Evolutionary conservation across 2,797 vertebrate species (phyloP), one percentile per base, ranked within the genome.

Genomic region (Novumbra hubbsi): DNA sequence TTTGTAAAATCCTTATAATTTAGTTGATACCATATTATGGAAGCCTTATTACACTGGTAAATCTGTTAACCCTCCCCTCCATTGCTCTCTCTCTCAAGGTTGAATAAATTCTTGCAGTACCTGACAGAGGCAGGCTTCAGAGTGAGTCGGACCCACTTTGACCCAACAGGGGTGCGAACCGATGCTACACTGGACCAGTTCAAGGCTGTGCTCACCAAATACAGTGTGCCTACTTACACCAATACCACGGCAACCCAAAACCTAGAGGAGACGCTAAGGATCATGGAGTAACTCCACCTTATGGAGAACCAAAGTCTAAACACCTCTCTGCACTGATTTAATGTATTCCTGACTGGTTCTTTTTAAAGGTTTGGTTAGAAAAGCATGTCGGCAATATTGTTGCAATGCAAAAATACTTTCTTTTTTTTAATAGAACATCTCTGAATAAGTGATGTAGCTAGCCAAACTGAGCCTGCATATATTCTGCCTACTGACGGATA

Each of bases 121-220:
- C 92, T 99, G 78, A 95, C 93, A 0, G 94, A 98, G 86, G 96
- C 96, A 0, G 96, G 98, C n/a, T 99, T 96, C 90, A 91, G 95
- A 80, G 97, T 98, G 32, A 96, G 97, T 68, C 94, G 97, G 78
- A 99, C 98, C 2, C 97, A 99, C 89, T 99, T 98, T 5, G 98
- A 99, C 80, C 98, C 98, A 0, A 99, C 97, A 4, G 97, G 97
- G 5, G 93, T 99, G 17, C 96, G 97, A 68, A 99, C 97, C 0
- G 94, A 95, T 0, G 97, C 96, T 0, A 94, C 95, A 0, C 87
- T 99, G 88, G 86, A 82, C 0, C 96, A 98, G 81, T 96, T 99
- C 66, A 98, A 97, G 77, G 90, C 95, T 0, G 88, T 98, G 38
- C 96, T 99, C 2, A 89, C 93, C 67, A 96, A 98, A 83, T 94